Evolutionary conservation across 2,797 vertebrate genomes (phyloP), one percentile per base, ranked within the genome.

Genomic region (Gambusia yucatana): DNA sequence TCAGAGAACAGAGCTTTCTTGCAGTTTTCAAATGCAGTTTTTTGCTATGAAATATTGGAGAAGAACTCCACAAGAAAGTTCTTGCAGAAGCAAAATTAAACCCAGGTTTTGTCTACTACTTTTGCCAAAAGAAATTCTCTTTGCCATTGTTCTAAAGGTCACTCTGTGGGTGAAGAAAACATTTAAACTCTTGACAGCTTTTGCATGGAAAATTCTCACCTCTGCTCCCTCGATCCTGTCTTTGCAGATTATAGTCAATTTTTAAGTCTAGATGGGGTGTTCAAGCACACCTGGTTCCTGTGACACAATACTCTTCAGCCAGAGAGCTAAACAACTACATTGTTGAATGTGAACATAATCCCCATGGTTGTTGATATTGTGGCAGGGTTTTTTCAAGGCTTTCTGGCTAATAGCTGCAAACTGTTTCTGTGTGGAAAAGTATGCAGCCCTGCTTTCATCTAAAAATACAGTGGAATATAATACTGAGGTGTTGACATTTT

Each of bases 251-350:
- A 77, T 1, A 33, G 52, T 81, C 69, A 55, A 75, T 67, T 50
- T 78, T 22, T 43, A n/a, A 70, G 22, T 14, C 11, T 36, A 79
- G 59, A 61, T 39, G 46, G 67, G 67, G 72, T 76, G 69, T 22
- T 39, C 75, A 86, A 72, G 63, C 39, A 25, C 20, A 86, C 84
- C 88, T 80, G 87, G 28, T 84, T 17, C 83, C 84, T 25, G 63
- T 46, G 59, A 77, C 77, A 61, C 57, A 28, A 33, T 76, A 67
- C 46, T 77, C 48, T 61, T 79, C 55, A 33, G 43, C 67, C 74
- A 72, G 0, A 72, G 0, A 74, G 16, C 9, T 72, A 22, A 72
- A 52, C 41, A 25, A 65, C 20, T 16, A 4, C 41, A 30, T 63
- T 65, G 20, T 84, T 72, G 44, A 70, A 44, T 17, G 28, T 14